Conservation (phyloP, 2,888 invertebrate species). For the Drosophila neonasuta region DNA sequence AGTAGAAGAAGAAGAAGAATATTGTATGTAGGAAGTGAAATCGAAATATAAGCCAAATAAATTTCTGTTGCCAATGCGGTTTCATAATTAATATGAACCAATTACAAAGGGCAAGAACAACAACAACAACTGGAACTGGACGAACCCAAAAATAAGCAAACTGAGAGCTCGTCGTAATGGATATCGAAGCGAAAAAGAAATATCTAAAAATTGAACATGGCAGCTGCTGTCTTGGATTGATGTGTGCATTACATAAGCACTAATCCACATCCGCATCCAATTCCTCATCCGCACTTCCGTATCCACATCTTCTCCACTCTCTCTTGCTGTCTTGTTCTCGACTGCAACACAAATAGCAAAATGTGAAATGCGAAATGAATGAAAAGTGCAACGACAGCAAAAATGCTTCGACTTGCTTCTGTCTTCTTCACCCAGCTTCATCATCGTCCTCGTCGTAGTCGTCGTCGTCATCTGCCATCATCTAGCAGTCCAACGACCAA, state of each 20-base stretch:
- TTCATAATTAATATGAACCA: slow-evolving; percentile 75
- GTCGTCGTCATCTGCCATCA: slow-evolving; percentile 17
- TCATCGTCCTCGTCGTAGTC: not conserved
- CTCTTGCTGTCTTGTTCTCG: not conserved
- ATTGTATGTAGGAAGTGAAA: slow-evolving; percentile 54
- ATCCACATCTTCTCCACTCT: not conserved
- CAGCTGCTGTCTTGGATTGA: slow-evolving; percentile 50
- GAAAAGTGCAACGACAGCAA: slow-evolving; percentile 65
- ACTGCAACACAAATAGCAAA: slow-evolving; percentile 54
- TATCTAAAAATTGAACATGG: slow-evolving; percentile 32
- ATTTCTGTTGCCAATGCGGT: slow-evolving; percentile 71
- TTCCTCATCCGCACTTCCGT: slow-evolving; percentile 1
- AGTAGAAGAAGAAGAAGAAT: slow-evolving; percentile 5
- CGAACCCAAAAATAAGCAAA: slow-evolving; percentile 7
- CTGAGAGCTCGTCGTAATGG: slow-evolving; percentile 40
- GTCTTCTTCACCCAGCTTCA: not conserved
- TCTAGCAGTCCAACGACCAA: slow-evolving; percentile 24
- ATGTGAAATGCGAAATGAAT: slow-evolving; percentile 54
- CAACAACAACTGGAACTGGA: not conserved
- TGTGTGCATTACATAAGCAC: slow-evolving; percentile 69
- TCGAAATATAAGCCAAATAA: slow-evolving; percentile 76
- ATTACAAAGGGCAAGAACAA: slow-evolving; percentile 48
- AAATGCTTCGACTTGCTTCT: slow-evolving; percentile 40
- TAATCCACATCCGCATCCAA: slow-evolving; percentile 52
- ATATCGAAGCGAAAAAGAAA: slow-evolving; percentile 41